These are phyloP conservation scores for Steinernema khuongi DNA, from an alignment of 1,140 invertebrate genomes.

Conservation along the genomic window DNA sequence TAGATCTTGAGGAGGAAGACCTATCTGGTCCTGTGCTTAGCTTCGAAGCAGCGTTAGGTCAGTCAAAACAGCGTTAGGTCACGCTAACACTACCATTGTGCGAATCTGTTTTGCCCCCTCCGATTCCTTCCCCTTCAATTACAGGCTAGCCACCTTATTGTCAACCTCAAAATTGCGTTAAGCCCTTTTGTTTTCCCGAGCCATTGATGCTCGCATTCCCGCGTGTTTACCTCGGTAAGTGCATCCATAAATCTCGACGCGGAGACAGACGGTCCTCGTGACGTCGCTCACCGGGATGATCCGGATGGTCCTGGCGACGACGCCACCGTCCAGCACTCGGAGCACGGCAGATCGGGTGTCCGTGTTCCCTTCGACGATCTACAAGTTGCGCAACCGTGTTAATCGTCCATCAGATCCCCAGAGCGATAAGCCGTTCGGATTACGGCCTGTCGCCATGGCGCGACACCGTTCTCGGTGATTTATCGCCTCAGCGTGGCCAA, in stretches of 20 bases:
- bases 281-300: slow-evolving; percentile 77
- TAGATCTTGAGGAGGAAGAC: too few relatives aligned
- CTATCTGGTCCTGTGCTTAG: too few relatives aligned
- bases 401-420: not conserved
- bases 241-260: slow-evolving; percentile 68
- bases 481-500: not conserved
- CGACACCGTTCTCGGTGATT: slow-evolving; percentile 18
- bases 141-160: too few relatives aligned
- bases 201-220: slow-evolving; percentile 31
- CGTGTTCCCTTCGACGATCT: slow-evolving; percentile 74
- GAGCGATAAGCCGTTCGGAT: not conserved
- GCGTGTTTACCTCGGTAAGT: slow-evolving; percentile 63
- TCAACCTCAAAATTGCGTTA: too few relatives aligned
- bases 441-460: not conserved
- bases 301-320: slow-evolving; percentile 73
- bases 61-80: too few relatives aligned
- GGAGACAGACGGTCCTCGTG: slow-evolving; percentile 76
- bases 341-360: slow-evolving; percentile 76
- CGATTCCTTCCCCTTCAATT: too few relatives aligned
- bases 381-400: slow-evolving; percentile 38
- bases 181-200: too few relatives aligned
- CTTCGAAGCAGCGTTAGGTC: too few relatives aligned
- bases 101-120: too few relatives aligned
- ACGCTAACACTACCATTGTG: too few relatives aligned
- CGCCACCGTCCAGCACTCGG: slow-evolving; percentile 71